Percentiles rank a stretch among this genome's conserved stretches.
Conservation (phyloP, 2,888 invertebrate species). For the Apocheima hispidaria region DNA sequence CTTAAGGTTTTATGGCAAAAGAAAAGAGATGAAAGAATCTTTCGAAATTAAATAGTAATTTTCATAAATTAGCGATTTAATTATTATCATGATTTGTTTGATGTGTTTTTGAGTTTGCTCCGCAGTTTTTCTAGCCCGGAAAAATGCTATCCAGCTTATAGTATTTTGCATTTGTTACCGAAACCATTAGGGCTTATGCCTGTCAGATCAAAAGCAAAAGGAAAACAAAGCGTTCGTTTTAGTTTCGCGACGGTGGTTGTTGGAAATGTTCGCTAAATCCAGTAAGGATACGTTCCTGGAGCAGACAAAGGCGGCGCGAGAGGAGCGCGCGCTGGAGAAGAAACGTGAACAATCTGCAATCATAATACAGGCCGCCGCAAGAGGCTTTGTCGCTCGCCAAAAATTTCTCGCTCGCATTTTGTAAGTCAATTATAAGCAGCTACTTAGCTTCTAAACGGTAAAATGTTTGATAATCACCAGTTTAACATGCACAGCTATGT, state of each 20-base stretch:
- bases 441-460: not conserved
- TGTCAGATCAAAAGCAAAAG: constrained; percentile 63
- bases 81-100: constrained; percentile 54
- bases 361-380: constrained; percentile 90
- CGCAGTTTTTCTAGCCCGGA: constrained; percentile 36
- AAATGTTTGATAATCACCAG: constrained; percentile 4
- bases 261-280: constrained; percentile 76
- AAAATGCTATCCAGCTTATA: constrained; percentile 46
- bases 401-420: constrained; percentile 88
- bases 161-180: constrained; percentile 23
- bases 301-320: constrained; percentile 95
- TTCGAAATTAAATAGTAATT: constrained; percentile 43
- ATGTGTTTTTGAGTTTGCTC: constrained; percentile 33
- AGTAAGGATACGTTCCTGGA: constrained; percentile 93
- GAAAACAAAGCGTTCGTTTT: constrained; percentile 68
- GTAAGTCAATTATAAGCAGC: constrained; percentile 81
- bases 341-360: constrained; percentile 91
- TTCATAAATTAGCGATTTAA: constrained; percentile 41
- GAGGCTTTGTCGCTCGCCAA: constrained; percentile 91
- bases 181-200: constrained; percentile 44
- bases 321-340: constrained; percentile 95
- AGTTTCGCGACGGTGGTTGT: constrained; percentile 40
- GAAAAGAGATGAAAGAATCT: constrained; percentile 35
- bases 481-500: not conserved
- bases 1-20: too few species aligned